Conservation (phyloP, 2,113 vertebrate species). For the Ceyx margarethae region DNA sequence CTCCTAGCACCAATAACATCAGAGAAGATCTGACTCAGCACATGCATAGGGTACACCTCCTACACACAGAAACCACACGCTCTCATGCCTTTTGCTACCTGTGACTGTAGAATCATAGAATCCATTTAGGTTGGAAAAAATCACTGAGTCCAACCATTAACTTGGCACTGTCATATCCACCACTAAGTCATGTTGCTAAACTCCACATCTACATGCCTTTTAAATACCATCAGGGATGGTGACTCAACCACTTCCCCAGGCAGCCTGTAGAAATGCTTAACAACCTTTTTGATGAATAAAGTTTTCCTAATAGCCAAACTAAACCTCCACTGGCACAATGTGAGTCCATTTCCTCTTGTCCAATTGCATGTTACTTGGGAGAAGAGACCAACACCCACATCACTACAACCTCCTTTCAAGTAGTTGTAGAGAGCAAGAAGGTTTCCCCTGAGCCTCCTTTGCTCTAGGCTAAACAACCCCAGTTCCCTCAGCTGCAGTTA, state of each 20-base stretch:
- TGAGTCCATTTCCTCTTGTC: neutral
- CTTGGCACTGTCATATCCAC: neutral
- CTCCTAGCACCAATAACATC: fast-evolving
- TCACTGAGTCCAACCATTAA: neutral
- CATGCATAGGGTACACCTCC: neutral
- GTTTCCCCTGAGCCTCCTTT: neutral
- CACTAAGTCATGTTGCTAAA: neutral
- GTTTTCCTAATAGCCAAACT: neutral
- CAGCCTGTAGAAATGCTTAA: neutral
- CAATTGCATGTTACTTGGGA: too few species aligned
- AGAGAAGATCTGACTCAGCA: neutral
- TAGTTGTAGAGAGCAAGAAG: neutral
- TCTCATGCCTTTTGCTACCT: neutral
- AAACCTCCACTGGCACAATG: neutral
- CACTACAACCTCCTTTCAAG: neutral
- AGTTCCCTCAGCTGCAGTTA: neutral
- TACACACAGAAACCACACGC: neutral
- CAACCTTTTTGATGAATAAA: neutral
- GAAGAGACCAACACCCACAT: neutral
- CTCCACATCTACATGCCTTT: neutral
- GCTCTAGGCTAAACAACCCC: neutral
- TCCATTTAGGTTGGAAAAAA: neutral
- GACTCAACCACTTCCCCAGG: neutral
- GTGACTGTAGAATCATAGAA: neutral
- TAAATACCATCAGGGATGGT: neutral